phyloP scores from a whole-genome alignment of 2,113 vertebrate genomes.

The Hystrix brachyura region DNA sequence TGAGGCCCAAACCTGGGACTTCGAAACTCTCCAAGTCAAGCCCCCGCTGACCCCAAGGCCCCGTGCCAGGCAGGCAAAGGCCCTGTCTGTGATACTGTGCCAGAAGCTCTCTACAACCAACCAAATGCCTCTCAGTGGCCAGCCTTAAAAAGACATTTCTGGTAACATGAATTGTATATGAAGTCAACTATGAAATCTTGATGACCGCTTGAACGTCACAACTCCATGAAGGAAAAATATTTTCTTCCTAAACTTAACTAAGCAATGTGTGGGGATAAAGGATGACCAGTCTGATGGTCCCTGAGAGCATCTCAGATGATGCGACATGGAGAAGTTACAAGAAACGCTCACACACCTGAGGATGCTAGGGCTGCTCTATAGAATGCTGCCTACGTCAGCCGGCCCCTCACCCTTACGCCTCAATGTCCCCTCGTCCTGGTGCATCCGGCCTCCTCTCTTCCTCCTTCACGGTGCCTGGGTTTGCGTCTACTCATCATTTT shows the following conservation, averaged over 20 bases:
- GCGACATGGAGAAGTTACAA: not conserved
- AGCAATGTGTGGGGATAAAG: constrained; percentile 43
- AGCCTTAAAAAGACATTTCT: not conserved
- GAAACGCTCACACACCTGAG: not conserved
- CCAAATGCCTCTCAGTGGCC: not conserved
- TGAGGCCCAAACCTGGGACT: not conserved
- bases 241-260: constrained; percentile 1
- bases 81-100: not conserved
- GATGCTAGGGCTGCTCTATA: constrained; percentile 56
- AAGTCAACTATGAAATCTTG: not conserved
- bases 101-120: constrained; percentile 12
- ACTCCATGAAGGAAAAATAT: not conserved
- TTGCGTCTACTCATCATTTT: not conserved
- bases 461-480: not conserved
- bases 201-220: not conserved
- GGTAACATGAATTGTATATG: not conserved
- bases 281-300: constrained; percentile 55
- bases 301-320: constrained; percentile 2
- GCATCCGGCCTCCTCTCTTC: not conserved
- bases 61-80: not conserved
- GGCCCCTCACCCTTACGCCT: not conserved
- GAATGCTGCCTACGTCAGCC: not conserved
- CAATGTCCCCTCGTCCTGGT: not conserved
- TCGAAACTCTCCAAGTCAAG: not conserved
- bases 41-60: too few relatives aligned